Evolutionary conservation across 2,888 invertebrate genomes (phyloP), one percentile per base, ranked within the genome.

Genomic region (Thelaira solivaga): DNA sequence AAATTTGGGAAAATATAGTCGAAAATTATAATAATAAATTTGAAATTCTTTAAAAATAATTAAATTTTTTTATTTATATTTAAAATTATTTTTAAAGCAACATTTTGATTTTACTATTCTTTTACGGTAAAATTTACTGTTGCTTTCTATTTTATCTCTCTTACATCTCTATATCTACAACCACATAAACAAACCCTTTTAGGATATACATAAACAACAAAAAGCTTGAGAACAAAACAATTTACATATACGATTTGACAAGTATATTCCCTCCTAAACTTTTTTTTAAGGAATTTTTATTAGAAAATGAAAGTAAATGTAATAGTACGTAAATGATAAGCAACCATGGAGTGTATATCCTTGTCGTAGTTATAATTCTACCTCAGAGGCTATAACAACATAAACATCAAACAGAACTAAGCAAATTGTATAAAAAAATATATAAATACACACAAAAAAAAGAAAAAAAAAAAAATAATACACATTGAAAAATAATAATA

Each of bases 311-410:
- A 62, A 39, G 59, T 61, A 34, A 26, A 11, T 29, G 31, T 8
- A 16, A 29, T 24, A 36, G 13, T 11, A 10, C 16, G 7, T 16
- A 43, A 53, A 39, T 39, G 55, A 55, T 36, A 67, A 74, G 26
- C 51, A 24, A 10, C 13, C 26, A 51, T 7, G 20, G 20, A 26
- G 18, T 31, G 22, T 43, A 8, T 45, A 8, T 36, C 11, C 16
- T 41, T 16, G 10, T 41, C 31, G 45, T 65, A 74, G 74, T 78
- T 78, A 47, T 65, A 55, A 59, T 78, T 74, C 59, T 74, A 78
- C 74, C 68, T 78, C 74, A 65, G 78, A 59, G 69, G 59, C 53
- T 65, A 59, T 51, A 74, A 43, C 69, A 78, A 59, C 68, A 41
- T 20, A 16, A 55, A 10, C 36, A 4, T 13, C 4, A 16, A 39